Evolutionary conservation across 2,797 vertebrate species (phyloP).

Genomic region (Nannoperca australis): DNA sequence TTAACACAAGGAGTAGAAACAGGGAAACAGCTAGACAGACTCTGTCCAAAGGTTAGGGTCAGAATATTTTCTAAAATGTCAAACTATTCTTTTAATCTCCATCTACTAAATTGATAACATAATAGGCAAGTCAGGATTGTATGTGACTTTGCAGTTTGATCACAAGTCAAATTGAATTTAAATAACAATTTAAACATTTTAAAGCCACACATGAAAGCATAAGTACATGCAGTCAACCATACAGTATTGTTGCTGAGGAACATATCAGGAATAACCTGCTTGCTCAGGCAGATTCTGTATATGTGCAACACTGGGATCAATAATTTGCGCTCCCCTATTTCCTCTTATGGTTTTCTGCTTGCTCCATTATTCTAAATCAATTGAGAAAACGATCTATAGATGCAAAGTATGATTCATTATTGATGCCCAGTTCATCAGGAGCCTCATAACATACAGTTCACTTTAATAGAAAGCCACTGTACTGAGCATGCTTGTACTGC

Average conservation of each 20-base stretch:
- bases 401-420: slow-evolving; percentile 64
- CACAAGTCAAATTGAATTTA: neutral
- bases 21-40: neutral
- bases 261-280: slow-evolving; percentile 32
- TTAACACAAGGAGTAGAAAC: neutral
- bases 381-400: slow-evolving; percentile 34
- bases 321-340: slow-evolving; percentile 65
- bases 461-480: neutral
- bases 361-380: slow-evolving; percentile 67
- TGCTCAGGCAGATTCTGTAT: slow-evolving; percentile 32
- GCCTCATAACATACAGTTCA: slow-evolving; percentile 18
- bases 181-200: no score
- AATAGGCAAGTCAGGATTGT: neutral
- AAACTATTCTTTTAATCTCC: no score
- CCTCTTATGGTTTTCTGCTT: slow-evolving; percentile 52
- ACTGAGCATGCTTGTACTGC: neutral
- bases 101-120: neutral
- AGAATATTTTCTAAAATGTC: no score
- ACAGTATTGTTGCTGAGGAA: neutral
- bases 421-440: slow-evolving; percentile 51
- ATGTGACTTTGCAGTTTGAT: slow-evolving; percentile 1
- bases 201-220: neutral
- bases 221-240: neutral
- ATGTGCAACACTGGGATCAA: slow-evolving; percentile 50
- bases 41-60: neutral